Conservation (phyloP, 1,140 invertebrate genomes). For the Trachelipus rathkii region DNA sequence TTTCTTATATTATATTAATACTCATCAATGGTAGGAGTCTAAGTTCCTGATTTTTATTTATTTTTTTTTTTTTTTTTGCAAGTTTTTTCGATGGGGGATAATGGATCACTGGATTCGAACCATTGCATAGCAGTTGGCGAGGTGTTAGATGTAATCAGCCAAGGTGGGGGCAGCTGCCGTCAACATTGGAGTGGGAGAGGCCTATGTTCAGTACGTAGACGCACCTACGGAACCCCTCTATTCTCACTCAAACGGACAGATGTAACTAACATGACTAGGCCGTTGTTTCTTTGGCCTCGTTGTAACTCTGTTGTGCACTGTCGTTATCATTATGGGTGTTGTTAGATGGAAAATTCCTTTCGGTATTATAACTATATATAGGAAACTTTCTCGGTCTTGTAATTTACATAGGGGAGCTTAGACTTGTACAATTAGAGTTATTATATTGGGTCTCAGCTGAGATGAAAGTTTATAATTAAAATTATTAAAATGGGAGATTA, state of each 20-base stretch:
- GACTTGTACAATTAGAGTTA: no score
- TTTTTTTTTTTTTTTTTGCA: constrained; percentile 1
- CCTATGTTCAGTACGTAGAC: constrained; percentile 40
- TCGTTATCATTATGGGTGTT: not conserved
- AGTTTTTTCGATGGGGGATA: constrained; percentile 33
- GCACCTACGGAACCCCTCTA: constrained; percentile 32
- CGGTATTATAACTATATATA: no score
- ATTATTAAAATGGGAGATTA: no score
- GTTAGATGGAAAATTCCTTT: no score
- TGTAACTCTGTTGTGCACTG: constrained; percentile 31
- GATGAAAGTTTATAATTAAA: no score
- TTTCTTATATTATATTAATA: no score
- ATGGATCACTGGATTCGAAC: constrained; percentile 32
- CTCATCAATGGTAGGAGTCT: no score
- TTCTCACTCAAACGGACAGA: constrained; percentile 34
- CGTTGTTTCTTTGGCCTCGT: constrained; percentile 16
- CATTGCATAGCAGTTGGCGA: constrained; percentile 14
- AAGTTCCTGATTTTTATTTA: no score
- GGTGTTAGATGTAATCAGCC: not conserved
- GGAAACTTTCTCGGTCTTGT: no score
- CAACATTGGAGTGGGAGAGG: constrained; percentile 27
- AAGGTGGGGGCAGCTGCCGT: not conserved
- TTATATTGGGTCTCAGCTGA: no score
- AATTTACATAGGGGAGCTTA: no score
- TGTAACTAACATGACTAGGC: constrained; percentile 32